Base-by-base conservation (phyloP, 2,888 invertebrate species). In the Cancer borealis region DNA sequence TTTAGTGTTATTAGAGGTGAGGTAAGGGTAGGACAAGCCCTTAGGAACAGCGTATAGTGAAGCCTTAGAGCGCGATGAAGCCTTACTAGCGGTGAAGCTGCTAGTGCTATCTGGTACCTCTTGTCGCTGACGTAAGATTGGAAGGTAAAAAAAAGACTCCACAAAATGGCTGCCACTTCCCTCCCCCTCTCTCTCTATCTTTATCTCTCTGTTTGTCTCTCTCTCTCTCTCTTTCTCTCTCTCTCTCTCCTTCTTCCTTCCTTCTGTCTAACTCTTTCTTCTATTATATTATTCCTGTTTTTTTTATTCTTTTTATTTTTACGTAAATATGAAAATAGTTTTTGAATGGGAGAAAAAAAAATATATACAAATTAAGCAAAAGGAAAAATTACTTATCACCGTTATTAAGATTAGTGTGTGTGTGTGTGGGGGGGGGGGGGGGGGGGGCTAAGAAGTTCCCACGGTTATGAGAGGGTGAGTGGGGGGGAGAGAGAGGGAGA, bases 121-220 rank as follows among this genome's bases (percentile, higher is more conserved):
- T 8, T 1, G 45, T 39, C 88, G 3, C 30, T 88, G 88, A 46
- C 45, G 46, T 46, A 39, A 39, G 10, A 14, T 88, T 88, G 45
- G 14, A 3, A 1, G n/a, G 45, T 30, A 30, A 46, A 84, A 26
- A 73, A 73, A 73, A 73, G n/a, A 4, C 1, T 3, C n/a, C n/a
- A 73, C 73, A 73, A 73, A 73, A 73, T 73, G 73, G 73, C 73
- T 73, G n/a, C n/a, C 73, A 26, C 73, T 46, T 88, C 10, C 39
- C 30, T 88, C 46, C 88, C 88, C 39, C 88, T 39, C 39, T 45
- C 88, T 39, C 88, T 88, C 39, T 88, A 45, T 39, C 88, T 88
- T 10, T 88, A 45, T 39, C 88, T 21, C 45, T 17, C 39, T 21
- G 2, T 84, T 45, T 88, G 45, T 45, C 88, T 39, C 88, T 88